Evolutionary conservation across 2,113 vertebrate genomes (phyloP).

Genomic region (Peucedramus taeniatus): DNA sequence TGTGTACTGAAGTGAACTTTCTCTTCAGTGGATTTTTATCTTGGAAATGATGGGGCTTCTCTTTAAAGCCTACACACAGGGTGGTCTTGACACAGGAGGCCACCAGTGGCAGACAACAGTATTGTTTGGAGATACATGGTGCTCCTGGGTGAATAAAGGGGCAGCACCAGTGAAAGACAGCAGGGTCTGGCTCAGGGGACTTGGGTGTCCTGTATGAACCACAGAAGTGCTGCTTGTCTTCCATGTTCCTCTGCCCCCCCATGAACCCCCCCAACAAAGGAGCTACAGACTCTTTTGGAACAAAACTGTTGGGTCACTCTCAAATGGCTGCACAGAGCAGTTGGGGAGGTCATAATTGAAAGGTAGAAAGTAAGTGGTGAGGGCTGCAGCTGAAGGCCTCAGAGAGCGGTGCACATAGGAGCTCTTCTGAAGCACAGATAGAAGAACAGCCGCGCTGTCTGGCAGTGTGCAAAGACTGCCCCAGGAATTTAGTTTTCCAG

Average conservation of each 20-base stretch:
- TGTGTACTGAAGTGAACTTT: not conserved
- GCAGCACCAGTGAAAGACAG: not conserved
- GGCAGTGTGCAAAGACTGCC: not conserved
- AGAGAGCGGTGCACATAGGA: not conserved
- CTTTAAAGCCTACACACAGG: not conserved
- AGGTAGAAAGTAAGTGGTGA: not conserved
- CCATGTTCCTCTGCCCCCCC: not conserved
- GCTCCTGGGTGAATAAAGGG: not conserved
- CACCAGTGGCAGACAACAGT: not conserved
- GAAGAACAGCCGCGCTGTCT: not conserved
- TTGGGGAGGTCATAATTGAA: not conserved
- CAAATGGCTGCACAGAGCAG: not conserved
- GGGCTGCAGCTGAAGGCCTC: not conserved
- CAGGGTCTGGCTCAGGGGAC: not conserved
- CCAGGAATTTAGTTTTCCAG: not conserved
- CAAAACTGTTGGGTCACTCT: not conserved
- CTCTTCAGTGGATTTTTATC: not conserved
- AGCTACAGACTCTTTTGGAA: not conserved
- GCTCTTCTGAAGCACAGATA: not conserved
- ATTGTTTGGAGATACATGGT: not conserved
- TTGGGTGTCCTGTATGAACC: rapidly evolving
- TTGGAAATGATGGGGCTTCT: not conserved
- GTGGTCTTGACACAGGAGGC: not conserved
- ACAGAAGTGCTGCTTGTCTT: not conserved
- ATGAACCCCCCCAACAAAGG: not conserved